Percentiles rank a stretch among this genome's conserved stretches.
Conservation (phyloP, 2,113 vertebrate species). For the Lynx canadensis region DNA sequence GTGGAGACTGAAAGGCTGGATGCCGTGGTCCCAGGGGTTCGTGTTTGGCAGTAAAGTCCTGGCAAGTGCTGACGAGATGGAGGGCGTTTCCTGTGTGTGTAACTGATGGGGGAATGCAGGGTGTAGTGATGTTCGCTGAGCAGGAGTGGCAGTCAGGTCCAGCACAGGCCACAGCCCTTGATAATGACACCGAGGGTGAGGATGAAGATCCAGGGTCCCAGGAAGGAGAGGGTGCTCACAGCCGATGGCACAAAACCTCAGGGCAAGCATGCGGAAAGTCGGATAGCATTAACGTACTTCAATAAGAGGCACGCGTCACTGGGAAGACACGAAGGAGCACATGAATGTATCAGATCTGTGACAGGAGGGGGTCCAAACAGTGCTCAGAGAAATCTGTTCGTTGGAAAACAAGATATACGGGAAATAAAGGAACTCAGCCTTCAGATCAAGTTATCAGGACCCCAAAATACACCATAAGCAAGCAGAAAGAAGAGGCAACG, state of each 20-base stretch:
- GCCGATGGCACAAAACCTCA: not conserved
- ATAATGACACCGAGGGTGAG: not conserved
- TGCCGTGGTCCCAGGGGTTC: not conserved
- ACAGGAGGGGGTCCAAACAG: not conserved
- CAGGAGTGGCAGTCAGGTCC: too few species aligned
- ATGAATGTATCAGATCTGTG: not conserved
- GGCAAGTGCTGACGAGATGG: not conserved
- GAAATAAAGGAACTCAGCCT: not conserved
- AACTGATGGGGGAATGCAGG: too few species aligned
- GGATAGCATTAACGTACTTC: not conserved
- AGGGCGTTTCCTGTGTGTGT: not conserved
- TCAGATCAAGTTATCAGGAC: not conserved
- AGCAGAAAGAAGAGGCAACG: not conserved
- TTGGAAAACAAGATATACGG: not conserved
- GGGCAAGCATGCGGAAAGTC: not conserved
- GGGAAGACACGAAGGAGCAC: not conserved
- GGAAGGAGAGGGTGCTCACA: not conserved
- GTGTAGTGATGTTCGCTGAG: too few species aligned
- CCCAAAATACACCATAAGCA: not conserved
- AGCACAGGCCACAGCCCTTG: not conserved
- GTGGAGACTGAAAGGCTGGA: not conserved
- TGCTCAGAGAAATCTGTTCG: not conserved
- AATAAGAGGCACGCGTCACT: not conserved
- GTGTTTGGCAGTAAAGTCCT: not conserved
- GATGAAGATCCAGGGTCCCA: not conserved